Evolutionary conservation across 2,113 vertebrate species (phyloP).

Genomic region (Onychostoma macrolepis): DNA sequence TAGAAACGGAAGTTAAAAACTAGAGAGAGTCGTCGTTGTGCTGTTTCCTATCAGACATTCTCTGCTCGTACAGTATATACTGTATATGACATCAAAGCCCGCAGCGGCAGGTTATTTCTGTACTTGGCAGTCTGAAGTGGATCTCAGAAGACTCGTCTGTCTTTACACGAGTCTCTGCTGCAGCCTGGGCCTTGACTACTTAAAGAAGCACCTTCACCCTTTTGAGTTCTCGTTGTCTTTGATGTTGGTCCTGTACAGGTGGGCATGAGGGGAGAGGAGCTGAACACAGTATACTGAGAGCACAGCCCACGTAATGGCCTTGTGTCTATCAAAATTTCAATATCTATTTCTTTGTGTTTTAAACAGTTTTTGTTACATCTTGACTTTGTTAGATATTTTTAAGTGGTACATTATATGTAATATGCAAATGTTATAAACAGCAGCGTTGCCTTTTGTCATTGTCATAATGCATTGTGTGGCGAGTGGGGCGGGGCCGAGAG

Average conservation of each 20-base stretch:
- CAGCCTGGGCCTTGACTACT: not conserved
- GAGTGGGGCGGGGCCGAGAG: no score
- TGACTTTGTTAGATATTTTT: not conserved
- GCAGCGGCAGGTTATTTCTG: not conserved
- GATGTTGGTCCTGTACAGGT: not conserved
- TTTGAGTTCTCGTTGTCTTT: not conserved
- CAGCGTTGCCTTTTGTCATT: not conserved
- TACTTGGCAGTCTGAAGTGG: not conserved
- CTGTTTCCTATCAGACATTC: not conserved
- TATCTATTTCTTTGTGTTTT: not conserved
- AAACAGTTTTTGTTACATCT: not conserved
- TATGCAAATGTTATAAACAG: not conserved
- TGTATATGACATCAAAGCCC: constrained; percentile 22
- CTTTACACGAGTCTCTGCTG: not conserved
- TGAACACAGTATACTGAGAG: not conserved
- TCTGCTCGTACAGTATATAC: not conserved
- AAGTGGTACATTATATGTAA: not conserved
- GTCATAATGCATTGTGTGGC: not conserved
- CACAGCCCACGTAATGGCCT: not conserved
- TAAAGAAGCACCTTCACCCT: constrained; percentile 18
- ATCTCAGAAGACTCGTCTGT: not conserved
- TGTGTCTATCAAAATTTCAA: not conserved
- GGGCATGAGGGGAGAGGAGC: not conserved
- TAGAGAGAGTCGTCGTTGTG: not conserved
- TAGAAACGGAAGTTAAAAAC: not conserved